Base-by-base conservation (phyloP, 1,140 invertebrate genomes). In the Rhynchophorus ferrugineus region DNA sequence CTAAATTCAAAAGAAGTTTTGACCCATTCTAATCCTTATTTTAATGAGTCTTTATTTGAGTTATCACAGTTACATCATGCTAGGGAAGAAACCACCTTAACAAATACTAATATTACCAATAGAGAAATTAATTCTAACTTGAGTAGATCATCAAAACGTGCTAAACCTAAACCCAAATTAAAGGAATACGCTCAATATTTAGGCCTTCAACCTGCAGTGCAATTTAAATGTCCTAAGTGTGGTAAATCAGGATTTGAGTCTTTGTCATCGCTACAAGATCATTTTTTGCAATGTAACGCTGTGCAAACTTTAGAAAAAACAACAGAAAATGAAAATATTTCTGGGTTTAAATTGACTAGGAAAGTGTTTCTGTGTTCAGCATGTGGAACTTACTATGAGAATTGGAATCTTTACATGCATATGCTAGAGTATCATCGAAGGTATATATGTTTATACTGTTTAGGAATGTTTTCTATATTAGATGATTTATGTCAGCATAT, bases 351-450 rank as follows among this genome's bases (percentile, higher is more conserved):
- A 61, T 78, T 81, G n/a, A 82, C 81, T 16, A 71, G 83, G 37
- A 84, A 84, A 70, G 84, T 86, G 45, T 88, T 84, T 58, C 66
- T 85, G 11, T 90, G 87, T 65, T 81, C 82, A 7, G 80, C 82
- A 1, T 90, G 87, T 67, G 82, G 79, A 18, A 85, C 80, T 2
- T 87, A 88, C 58, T 87, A 86, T 71, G 84, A 88, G 69, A 84
- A 84, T 57, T 89, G 85, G 84, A 86, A 88, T 71, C 71, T 89
- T 20, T 89, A 87, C 66, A 65, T 85, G 8, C 87, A 90, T 59
- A 88, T 89, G 82, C 73, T 82, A 39, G 84, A 88, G 57, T 75
- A 82, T 14, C 86, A 90, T 65, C 79, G 81, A 54, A 76, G 84
- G 33, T 83, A 82, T 61, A 84, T 87, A 57, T 90, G 87, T 64